Percentiles rank a stretch among this genome's conserved stretches.
These are phyloP conservation scores for Slavum lentiscoides DNA, from an alignment of 2,888 invertebrate species.

Conservation along the genomic window DNA sequence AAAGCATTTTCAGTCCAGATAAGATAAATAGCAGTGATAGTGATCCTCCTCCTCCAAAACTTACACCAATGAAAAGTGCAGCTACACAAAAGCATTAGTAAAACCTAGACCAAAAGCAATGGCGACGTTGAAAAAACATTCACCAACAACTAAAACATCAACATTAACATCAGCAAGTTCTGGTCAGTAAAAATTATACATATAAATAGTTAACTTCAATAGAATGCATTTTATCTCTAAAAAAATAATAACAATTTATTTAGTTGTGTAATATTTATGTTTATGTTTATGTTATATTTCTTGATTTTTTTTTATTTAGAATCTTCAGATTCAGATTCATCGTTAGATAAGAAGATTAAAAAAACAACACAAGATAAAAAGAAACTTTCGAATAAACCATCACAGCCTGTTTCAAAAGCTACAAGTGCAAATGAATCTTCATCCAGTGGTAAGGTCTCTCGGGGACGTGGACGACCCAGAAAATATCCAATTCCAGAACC, in stretches of 20 bases:
- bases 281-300: too few relatives aligned
- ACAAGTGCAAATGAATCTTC: slow-evolving; percentile 51
- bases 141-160: slow-evolving; percentile 53
- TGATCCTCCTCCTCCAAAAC: slow-evolving; percentile 60
- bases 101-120: slow-evolving; percentile 60
- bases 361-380: slow-evolving; percentile 36
- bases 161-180: slow-evolving; percentile 53
- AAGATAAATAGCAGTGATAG: slow-evolving; percentile 71
- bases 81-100: slow-evolving; percentile 54
- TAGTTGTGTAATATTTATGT: not conserved
- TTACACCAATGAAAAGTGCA: slow-evolving; percentile 60
- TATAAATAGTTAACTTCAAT: not conserved
- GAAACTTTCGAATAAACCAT: slow-evolving; percentile 35
- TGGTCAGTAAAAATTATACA: slow-evolving; percentile 36
- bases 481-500: slow-evolving; percentile 54
- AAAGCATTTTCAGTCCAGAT: slow-evolving; percentile 78
- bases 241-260: not conserved
- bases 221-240: not conserved
- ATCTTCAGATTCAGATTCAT: slow-evolving; percentile 51
- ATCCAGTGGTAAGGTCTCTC: slow-evolving; percentile 48
- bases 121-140: slow-evolving; percentile 55
- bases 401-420: slow-evolving; percentile 42
- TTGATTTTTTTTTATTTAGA: slow-evolving; percentile 13
- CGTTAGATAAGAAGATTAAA: slow-evolving; percentile 38
- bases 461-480: slow-evolving; percentile 54